Base-by-base conservation (phyloP, 2,113 vertebrate genomes). In the Oreochromis tanganicae region DNA sequence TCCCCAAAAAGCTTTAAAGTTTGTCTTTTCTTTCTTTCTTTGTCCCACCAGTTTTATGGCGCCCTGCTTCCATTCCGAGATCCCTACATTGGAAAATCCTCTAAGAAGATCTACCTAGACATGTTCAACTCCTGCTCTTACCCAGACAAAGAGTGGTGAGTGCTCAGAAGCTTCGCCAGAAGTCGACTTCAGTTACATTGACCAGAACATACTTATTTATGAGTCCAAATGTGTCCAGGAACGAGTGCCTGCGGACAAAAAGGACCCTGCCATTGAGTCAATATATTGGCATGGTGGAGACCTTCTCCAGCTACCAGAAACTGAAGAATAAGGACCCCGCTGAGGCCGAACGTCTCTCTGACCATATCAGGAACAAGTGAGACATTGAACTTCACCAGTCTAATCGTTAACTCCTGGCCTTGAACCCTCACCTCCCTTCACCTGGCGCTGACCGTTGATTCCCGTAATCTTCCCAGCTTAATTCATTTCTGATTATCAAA, bases 91-190 rank as follows among this genome's bases (percentile, higher is more conserved):
- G 92, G 92, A 5, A n/a, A 84, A 7, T 61, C 57, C 48, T 85
- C 93, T 5, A 0, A 5, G 4, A 61, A 82, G 48, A 82, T 94
- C 83, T 96, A 96, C 87, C 85, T 91, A 46, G 68, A 89, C 12
- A 95, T 97, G 86, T 97, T 95, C 36, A 95, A 96, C 9, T 92
- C 94, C 34, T 89, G 97, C 80, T 87, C 94, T 0, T 97, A 96
- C 61, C 80, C 89, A 3, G 97, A 97, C 63, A 97, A 97, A 85
- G 95, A 96, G 85, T 97, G 96, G 97, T 97, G 90, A 95, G 96
- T 82, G 16, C 32, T 52, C 32, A 56, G 11, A 27, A n/a, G 34
- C 14, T 13, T 57, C 16, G 11, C 4, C 38, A 36, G 50, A 24
- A 27, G 29, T 34, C 5, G 1, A 7, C 46, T 78, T 78, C 17